Conservation (phyloP, 2,888 invertebrate genomes). For the Thumatha senex region DNA sequence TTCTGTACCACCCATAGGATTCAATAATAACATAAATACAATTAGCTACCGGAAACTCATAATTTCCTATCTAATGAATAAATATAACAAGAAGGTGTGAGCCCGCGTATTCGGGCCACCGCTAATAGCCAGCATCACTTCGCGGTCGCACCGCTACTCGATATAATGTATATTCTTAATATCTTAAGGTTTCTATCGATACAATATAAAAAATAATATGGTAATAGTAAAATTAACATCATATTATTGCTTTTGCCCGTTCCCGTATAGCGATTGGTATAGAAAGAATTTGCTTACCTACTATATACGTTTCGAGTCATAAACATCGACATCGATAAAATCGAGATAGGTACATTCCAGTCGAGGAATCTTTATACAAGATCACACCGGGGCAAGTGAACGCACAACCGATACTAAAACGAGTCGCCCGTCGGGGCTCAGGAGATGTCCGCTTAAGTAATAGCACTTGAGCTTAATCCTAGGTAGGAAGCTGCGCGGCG, state of each 20-base stretch:
- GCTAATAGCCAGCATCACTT: slow-evolving; percentile 78
- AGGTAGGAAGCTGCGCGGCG: slow-evolving; percentile 67
- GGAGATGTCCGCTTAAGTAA: slow-evolving; percentile 78
- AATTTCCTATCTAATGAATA: slow-evolving; percentile 82
- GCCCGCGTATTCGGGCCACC: slow-evolving; percentile 60
- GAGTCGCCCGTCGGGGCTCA: slow-evolving; percentile 59
- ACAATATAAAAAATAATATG: slow-evolving; percentile 83
- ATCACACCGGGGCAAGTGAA: slow-evolving; percentile 80
- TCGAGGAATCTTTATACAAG: slow-evolving; percentile 64
- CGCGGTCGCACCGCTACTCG: slow-evolving; percentile 81
- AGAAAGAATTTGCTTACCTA: slow-evolving; percentile 81
- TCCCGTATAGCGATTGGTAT: slow-evolving; percentile 84
- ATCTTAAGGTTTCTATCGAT: slow-evolving; percentile 78
- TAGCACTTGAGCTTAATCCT: slow-evolving; percentile 81
- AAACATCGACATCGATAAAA: slow-evolving; percentile 54
- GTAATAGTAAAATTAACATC: slow-evolving; percentile 84
- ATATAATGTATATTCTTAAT: slow-evolving; percentile 70
- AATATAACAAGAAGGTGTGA: slow-evolving; percentile 78
- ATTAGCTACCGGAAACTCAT: slow-evolving; percentile 82
- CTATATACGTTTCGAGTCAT: slow-evolving; percentile 73
- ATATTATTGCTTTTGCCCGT: slow-evolving; percentile 84
- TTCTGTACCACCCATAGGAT: slow-evolving; percentile 79
- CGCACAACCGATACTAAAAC: slow-evolving; percentile 81
- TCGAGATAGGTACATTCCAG: slow-evolving; percentile 67
- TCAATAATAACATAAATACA: slow-evolving; percentile 79